Evolutionary conservation across 2,797 vertebrate genomes (phyloP).

Genomic region (Eutrigla gurnardus): DNA sequence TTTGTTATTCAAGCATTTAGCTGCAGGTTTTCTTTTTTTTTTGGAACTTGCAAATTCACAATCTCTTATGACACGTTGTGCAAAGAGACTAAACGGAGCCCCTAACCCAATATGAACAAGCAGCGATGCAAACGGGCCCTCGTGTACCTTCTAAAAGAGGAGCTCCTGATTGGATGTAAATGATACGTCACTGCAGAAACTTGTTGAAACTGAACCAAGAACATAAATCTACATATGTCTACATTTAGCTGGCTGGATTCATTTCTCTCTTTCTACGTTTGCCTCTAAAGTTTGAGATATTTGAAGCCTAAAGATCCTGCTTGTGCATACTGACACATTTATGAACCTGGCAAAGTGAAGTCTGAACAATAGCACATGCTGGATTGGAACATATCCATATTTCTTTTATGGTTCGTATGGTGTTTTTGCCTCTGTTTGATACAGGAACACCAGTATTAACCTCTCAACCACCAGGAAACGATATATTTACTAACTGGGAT

Average conservation of each 20-base stretch:
- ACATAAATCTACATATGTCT: not conserved
- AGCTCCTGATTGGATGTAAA: not conserved
- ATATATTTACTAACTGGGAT: not conserved
- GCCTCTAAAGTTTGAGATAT: conserved; percentile 5
- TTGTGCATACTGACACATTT: not conserved
- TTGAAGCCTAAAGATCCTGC: not conserved
- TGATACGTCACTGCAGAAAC: conserved; percentile 8
- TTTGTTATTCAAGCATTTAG: not conserved
- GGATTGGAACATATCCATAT: not conserved
- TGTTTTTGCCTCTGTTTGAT: conserved; percentile 1
- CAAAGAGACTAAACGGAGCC: not conserved
- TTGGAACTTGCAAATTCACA: no score
- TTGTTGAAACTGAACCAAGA: conserved; percentile 6
- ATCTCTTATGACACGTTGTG: not conserved
- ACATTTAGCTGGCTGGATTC: conserved; percentile 1
- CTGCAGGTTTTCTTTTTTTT: not conserved
- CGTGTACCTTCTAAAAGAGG: not conserved
- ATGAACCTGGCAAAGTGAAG: not conserved
- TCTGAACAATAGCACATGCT: conserved; percentile 3
- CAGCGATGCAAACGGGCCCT: not conserved
- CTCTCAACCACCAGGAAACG: no score
- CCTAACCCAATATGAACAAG: not conserved
- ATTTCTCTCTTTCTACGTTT: not conserved
- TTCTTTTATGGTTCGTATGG: not conserved
- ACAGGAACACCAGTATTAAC: not conserved